Conservation (phyloP, 2,797 vertebrate genomes). For the Rhynchonycteris naso region DNA sequence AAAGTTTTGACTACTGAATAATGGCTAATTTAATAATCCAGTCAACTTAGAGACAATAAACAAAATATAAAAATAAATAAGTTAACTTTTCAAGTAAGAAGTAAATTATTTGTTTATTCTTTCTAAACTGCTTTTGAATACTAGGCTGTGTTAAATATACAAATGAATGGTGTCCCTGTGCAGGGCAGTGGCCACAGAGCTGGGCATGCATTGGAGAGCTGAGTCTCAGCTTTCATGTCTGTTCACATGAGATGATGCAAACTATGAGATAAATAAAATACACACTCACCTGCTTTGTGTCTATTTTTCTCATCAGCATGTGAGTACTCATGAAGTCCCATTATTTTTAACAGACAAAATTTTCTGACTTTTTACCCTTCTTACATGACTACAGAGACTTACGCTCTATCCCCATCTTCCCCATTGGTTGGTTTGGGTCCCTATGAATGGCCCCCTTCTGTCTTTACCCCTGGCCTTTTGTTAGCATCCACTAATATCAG, state of each 20-base stretch:
- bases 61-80: conserved; percentile 74
- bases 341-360: background rate
- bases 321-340: background rate
- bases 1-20: conserved; percentile 63
- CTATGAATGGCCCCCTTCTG: background rate
- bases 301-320: background rate
- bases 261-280: background rate
- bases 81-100: conserved; percentile 75
- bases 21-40: conserved; percentile 73
- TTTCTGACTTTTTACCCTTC: background rate
- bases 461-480: background rate
- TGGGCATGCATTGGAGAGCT: fast-evolving
- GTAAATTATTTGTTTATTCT: conserved; percentile 72
- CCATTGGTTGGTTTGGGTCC: background rate
- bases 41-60: conserved; percentile 69
- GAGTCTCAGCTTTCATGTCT: background rate
- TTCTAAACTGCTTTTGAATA: conserved; percentile 25
- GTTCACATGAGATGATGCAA: background rate
- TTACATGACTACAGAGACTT: background rate
- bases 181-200: background rate
- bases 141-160: background rate
- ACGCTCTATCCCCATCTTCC: background rate
- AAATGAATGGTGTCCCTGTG: background rate
- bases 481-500: fast-evolving
- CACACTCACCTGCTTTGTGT: background rate